Base-by-base conservation (phyloP, 2,797 vertebrate species). In the Rhinatrema bivittatum region DNA sequence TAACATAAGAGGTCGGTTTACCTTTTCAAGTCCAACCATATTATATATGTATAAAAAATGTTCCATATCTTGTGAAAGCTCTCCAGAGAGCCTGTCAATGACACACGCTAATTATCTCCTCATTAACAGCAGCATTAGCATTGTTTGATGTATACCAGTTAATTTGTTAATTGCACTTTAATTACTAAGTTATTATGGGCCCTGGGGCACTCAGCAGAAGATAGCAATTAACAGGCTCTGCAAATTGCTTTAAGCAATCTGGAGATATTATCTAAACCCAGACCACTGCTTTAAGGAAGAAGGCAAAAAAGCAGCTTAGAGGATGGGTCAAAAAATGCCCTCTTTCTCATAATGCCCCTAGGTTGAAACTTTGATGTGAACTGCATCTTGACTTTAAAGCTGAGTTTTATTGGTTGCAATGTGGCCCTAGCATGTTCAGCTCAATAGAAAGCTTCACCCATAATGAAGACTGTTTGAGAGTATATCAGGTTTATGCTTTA, bases 101-200 rank as follows among this genome's bases (percentile, higher is more conserved):
- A 64, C 67, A 65, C 43, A 19, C 42, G 57, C 56, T 64, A 59
- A 78, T 78, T 74, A 76, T 65, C 60, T 71, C 54, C 61, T 64
- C 62, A 52, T 78, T 72, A 74, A 53, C 61, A 68, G 70, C 56
- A 68, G 59, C 54, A 38, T 69, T 75, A 68, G 50, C 50, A 60
- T 62, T 62, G 65, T 62, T 57, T 67, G 70, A 61, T 62, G 59
- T 43, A 56, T 57, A 60, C 62, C 63, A 56, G 62, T 52, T 72
- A 72, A 74, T 72, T 69, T 71, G 67, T 66, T 74, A 72, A 78
- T 76, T 74, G 70, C 50, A 42, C 67, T 72, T 72, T 74, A 78
- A 78, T 78, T 74, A 74, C 65, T 46, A 69, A 61, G 62, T 78
- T 76, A 78, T 76, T 78, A 68, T 65, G 58, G 39, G 49, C 65